Evolutionary conservation across 2,797 vertebrate species (phyloP), one percentile per base, ranked within the genome.

Genomic region (Coranthus polyacanthus): DNA sequence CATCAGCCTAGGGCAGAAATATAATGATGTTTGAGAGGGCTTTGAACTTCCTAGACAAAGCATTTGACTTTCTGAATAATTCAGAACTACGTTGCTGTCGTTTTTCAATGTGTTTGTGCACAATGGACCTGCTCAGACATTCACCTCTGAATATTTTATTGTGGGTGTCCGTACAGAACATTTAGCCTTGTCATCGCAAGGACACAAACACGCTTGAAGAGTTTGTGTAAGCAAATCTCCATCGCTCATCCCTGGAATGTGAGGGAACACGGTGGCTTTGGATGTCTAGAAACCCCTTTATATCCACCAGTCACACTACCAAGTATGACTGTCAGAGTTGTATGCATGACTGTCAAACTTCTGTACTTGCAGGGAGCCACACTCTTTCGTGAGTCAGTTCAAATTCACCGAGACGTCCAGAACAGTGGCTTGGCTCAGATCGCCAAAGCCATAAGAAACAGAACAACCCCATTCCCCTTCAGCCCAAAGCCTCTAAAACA

Each of bases 341-440:
- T 53, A 51, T 59, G 74, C 55, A 34, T 26, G 12, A 56, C 50
- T 70, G 75, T 88, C 65, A 61, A 67, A 68, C 39, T 16, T 59
- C 34, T 75, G 74, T 70, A 42, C 81, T 66, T 68, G 53, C 57
- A 71, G 44, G 20, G 13, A 76, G 60, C 65, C 42, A 4, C 65
- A 26, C 52, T 62, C 51, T 49, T 61, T 61, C 10, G 37, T 71
- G 64, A 83, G 57, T 68, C 68, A 37, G 42, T 63, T 79, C 43
- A 45, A 67, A 79, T 79, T 60, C 62, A 56, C 58, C 0, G 17
- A 70, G 75, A 74, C 39, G 12, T 84, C 79, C 72, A 90, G 79
- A 88, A 88, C 86, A 70, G 86, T 85, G 85, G 89, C 85, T 89
- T 88, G 81, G 85, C 79, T 60, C 52, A 1, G 60, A 53, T 66